A percentile compares a stretch with the other conserved stretches of the same genome.
phyloP scores from a whole-genome alignment of 2,797 vertebrate species.

The Lacerta bilineata region DNA sequence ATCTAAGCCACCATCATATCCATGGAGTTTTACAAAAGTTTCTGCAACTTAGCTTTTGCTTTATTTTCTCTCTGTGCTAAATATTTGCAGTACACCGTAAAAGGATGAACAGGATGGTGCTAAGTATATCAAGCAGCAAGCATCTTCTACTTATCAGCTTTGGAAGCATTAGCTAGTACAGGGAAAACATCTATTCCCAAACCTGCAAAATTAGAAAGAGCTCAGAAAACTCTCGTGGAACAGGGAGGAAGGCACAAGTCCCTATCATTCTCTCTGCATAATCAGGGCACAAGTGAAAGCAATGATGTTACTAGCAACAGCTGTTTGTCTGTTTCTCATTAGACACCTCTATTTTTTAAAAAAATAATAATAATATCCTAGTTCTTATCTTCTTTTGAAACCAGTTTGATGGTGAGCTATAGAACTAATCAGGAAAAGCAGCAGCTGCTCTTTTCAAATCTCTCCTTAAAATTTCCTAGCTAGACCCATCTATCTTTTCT shows the following conservation, averaged over 20 bases:
- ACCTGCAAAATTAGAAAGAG: slow-evolving; percentile 56
- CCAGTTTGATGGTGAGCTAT: slow-evolving; percentile 46
- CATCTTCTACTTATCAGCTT: slow-evolving; percentile 56
- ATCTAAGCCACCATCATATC: slow-evolving; percentile 22
- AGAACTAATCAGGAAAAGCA: slow-evolving; percentile 60
- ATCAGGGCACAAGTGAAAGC: slow-evolving; percentile 38
- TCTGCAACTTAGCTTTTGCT: not conserved
- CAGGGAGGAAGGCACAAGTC: slow-evolving; percentile 21
- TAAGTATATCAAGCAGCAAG: slow-evolving; percentile 62
- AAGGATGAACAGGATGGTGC: slow-evolving; percentile 42
- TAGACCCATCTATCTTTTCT: slow-evolving; percentile 46
- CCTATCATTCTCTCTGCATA: slow-evolving; percentile 48
- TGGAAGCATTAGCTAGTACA: slow-evolving; percentile 57
- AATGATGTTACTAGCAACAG: slow-evolving; percentile 27
- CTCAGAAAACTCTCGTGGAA: slow-evolving; percentile 48
- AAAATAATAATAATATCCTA: slow-evolving; percentile 30
- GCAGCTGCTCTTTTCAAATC: slow-evolving; percentile 62
- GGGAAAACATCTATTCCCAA: slow-evolving; percentile 43
- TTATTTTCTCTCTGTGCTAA: slow-evolving; percentile 28
- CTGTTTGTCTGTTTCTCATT: slow-evolving; percentile 50
- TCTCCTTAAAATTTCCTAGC: slow-evolving; percentile 48
- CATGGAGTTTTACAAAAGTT: not conserved
- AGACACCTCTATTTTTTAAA: not conserved
- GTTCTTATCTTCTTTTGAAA: slow-evolving; percentile 58
- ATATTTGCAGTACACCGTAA: slow-evolving; percentile 52